Evolutionary conservation across 2,113 vertebrate species (phyloP).

Genomic region (Mandrillus leucophaeus): DNA sequence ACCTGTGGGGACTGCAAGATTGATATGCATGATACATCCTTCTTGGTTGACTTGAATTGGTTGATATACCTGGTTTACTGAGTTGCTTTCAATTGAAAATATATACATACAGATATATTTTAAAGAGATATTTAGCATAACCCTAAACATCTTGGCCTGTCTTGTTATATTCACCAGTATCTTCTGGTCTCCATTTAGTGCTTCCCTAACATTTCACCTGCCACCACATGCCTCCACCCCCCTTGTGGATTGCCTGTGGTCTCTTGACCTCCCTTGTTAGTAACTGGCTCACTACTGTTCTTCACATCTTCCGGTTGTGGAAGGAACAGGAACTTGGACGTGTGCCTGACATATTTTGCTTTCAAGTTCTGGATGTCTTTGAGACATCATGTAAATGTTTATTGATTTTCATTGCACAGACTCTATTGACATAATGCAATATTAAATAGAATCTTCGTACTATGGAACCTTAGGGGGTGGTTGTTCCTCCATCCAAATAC

Average conservation of each 20-base stretch:
- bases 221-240: accelerated
- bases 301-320: background rate
- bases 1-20: too few species aligned
- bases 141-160: background rate
- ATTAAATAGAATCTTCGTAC: slow-evolving; percentile 51
- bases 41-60: background rate
- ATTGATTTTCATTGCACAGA: slow-evolving; percentile 31
- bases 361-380: background rate
- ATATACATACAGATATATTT: background rate
- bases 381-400: slow-evolving; percentile 15
- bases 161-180: background rate
- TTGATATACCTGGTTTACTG: background rate
- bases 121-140: background rate
- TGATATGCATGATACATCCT: accelerated
- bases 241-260: background rate
- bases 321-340: background rate
- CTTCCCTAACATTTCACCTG: background rate
- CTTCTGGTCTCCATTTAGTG: background rate
- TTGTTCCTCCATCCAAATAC: slow-evolving; percentile 18
- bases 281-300: background rate
- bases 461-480: background rate
- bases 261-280: background rate
- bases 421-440: slow-evolving; percentile 43
- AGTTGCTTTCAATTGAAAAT: background rate
- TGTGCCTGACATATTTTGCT: background rate